These are phyloP conservation scores for Talpa occidentalis DNA, from an alignment of 2,113 vertebrate species.

Conservation along the genomic window DNA sequence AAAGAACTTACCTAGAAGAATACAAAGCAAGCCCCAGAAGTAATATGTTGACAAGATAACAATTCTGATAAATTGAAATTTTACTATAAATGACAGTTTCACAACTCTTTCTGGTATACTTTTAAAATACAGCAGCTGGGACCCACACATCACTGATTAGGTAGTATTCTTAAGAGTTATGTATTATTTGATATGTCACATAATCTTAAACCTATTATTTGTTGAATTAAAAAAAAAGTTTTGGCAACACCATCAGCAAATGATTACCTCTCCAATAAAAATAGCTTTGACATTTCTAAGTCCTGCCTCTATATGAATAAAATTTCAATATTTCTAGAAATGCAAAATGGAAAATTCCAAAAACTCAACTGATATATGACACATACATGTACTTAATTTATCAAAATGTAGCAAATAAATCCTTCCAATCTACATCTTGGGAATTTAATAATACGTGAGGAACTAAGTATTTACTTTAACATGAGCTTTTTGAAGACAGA, in stretches of 20 bases:
- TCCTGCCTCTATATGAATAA: neutral
- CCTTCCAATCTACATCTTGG: neutral
- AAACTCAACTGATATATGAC: neutral
- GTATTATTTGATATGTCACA: neutral
- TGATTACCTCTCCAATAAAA: slow-evolving; percentile 42
- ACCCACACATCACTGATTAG: neutral
- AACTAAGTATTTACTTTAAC: neutral
- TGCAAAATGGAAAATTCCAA: neutral
- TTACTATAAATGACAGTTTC: neutral
- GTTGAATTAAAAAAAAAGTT: slow-evolving; percentile 36
- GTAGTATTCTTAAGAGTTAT: neutral
- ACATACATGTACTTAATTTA: neutral
- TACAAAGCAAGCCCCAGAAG: neutral
- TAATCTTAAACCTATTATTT: neutral
- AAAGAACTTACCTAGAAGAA: neutral
- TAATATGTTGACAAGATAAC: neutral
- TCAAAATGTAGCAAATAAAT: neutral
- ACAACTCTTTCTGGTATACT: neutral
- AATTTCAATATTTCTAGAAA: neutral
- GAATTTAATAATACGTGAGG: neutral
- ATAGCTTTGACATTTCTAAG: slow-evolving; percentile 54
- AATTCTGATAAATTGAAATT: slow-evolving; percentile 26
- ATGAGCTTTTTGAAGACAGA: neutral
- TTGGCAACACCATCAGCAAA: neutral
- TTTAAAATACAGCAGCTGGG: neutral